Conservation (phyloP, 2,113 vertebrate genomes). For the Chlorodrepanis virens region DNA sequence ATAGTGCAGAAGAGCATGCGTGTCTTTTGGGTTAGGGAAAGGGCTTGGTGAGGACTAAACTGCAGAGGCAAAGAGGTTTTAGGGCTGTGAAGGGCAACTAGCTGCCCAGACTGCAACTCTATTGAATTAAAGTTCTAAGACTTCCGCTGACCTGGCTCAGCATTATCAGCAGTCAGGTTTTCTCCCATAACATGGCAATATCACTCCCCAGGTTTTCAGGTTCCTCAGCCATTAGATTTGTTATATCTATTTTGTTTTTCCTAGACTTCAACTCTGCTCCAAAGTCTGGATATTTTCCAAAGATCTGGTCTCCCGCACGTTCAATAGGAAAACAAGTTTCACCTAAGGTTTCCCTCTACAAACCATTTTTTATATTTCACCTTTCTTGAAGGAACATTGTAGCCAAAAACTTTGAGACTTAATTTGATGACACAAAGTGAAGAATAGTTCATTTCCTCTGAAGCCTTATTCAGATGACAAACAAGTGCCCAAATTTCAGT, state of each 20-base stretch:
- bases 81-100: not conserved
- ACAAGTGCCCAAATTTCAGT: not conserved
- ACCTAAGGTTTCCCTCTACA: not conserved
- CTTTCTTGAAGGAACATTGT: not conserved
- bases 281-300: not conserved
- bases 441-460: not conserved
- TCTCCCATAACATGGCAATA: not conserved
- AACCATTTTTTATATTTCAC: not conserved
- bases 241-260: not conserved
- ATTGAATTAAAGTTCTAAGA: not conserved
- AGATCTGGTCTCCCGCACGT: not conserved
- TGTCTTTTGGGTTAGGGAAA: not conserved
- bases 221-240: not conserved
- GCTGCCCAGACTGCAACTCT: not conserved
- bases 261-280: not conserved
- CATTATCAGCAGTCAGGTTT: not conserved
- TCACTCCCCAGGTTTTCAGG: not conserved
- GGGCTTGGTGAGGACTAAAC: not conserved
- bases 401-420: not conserved
- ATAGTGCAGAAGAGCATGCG: rapidly evolving
- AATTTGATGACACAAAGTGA: not conserved
- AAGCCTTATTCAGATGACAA: not conserved
- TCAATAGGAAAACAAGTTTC: not conserved
- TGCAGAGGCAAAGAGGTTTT: not conserved
- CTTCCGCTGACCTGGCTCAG: not conserved